Evolutionary conservation across 1,140 invertebrate genomes (phyloP), one percentile per base, ranked within the genome.

Genomic region (Zaprionus taronus): DNA sequence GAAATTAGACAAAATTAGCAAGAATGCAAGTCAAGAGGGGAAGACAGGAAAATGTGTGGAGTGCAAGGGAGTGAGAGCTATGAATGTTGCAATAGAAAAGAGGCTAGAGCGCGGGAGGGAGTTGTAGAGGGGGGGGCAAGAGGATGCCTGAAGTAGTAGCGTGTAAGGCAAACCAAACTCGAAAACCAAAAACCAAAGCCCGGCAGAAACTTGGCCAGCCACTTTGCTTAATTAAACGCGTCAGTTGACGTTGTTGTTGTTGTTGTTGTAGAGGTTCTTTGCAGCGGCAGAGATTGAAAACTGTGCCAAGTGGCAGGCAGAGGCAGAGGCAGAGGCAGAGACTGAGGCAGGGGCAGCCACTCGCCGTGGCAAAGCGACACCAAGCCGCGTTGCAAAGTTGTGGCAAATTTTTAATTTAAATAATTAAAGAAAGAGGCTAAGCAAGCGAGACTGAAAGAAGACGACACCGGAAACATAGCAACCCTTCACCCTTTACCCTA

Each of bases 201-300:
- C 55, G 66, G 47, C 36, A 55, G n/a, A 77, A 75, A 79, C 79
- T 83, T 79, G 82, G 44, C 69, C 58, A 81, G 84, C 85, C 85
- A 89, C 84, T 89, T 89, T 89, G 85, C 84, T 89, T 89, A 89
- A 89, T 89, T 89, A 89, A 89, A 89, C 85, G 85, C 81, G 78
- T 77, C 78, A 79, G 77, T 83, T 75, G 58, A 34, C 67, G 58
- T 71, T 69, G 44, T 55, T 68, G 72, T 83, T 69, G 17, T 49
- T 65, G 15, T 53, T 44, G 71, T 81, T 72, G 53, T 31, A 53
- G 53, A 53, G 44, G 79, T 77, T 67, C 51, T 56, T 56, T 28
- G 62, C 41, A 31, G 14, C 34, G 55, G 65, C 61, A 80, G 71
- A 79, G 85, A 89, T 87, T 84, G 85, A 84, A 90, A 89, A 89